These are phyloP conservation scores for Plutomurus gul DNA, from an alignment of 1,140 invertebrate species.

Conservation along the genomic window DNA sequence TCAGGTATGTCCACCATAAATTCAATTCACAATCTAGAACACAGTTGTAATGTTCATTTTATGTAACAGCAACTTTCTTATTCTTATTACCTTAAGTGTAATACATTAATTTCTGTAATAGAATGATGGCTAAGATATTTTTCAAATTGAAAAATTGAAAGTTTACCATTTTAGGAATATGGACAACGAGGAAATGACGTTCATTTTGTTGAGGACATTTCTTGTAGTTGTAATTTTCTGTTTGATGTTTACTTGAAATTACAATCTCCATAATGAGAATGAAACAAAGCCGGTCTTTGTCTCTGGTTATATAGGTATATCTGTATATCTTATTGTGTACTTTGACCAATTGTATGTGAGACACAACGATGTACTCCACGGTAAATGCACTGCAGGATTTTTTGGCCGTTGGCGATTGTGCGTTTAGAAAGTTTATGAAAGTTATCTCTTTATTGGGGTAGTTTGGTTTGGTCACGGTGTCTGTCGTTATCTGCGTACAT, in stretches of 20 bases:
- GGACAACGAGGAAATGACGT: too few relatives aligned
- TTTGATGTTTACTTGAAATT: too few relatives aligned
- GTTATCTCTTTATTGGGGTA: neutral
- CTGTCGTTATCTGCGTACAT: neutral
- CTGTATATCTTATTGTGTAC: neutral
- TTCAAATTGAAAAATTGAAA: too few relatives aligned
- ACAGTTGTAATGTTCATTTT: neutral
- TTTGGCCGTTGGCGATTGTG: conserved; percentile 18
- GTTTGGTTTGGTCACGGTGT: neutral
- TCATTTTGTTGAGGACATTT: too few relatives aligned
- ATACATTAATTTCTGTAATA: too few relatives aligned
- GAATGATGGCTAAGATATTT: too few relatives aligned
- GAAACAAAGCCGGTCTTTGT: too few relatives aligned
- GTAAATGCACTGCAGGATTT: neutral
- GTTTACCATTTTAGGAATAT: too few relatives aligned
- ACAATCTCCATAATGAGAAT: too few relatives aligned
- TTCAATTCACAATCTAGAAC: neutral
- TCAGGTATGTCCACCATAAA: conserved; percentile 21
- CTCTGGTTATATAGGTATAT: neutral
- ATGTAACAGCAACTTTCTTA: neutral
- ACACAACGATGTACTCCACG: neutral
- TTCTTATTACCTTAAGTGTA: too few relatives aligned
- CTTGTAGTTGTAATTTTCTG: too few relatives aligned
- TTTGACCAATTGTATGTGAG: neutral
- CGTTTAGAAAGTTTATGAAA: conserved; percentile 34